Evolutionary conservation across 2,113 vertebrate genomes (phyloP).

Genomic region (Petromus typicus): DNA sequence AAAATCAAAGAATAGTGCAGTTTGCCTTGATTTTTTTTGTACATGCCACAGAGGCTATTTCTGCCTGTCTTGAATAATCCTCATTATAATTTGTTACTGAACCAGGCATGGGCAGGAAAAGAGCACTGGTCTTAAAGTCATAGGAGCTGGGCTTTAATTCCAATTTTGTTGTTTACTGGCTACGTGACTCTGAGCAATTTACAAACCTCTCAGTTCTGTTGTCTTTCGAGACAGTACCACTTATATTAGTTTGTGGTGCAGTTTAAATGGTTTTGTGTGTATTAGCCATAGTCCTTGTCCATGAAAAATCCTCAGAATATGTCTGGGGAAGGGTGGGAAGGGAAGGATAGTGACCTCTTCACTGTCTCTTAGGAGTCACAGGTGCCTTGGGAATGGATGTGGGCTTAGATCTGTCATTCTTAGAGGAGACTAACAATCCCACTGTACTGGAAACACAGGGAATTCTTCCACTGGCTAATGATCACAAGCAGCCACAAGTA

Average conservation of each 20-base stretch:
- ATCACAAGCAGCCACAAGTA: not conserved
- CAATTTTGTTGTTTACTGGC: not conserved
- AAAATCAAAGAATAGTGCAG: not conserved
- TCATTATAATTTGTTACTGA: conserved; percentile 4
- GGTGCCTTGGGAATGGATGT: not conserved
- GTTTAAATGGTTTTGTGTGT: not conserved
- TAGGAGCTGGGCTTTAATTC: conserved; percentile 21
- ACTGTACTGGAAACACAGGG: not conserved
- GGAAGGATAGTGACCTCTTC: not conserved
- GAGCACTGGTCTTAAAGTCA: not conserved
- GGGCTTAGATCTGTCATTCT: not conserved
- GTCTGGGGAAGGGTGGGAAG: fast-evolving
- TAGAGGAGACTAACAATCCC: not conserved
- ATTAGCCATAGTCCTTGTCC: not conserved
- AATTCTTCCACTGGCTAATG: not conserved
- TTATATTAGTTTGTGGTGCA: not conserved
- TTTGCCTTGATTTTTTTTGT: conserved; percentile 47
- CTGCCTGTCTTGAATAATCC: conserved; percentile 12
- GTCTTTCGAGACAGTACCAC: not conserved
- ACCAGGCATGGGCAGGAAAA: not conserved
- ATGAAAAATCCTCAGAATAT: not conserved
- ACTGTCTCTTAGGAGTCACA: not conserved
- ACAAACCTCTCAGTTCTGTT: not conserved
- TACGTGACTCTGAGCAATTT: not conserved
- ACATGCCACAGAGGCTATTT: not conserved